phyloP scores from a whole-genome alignment of 2,113 vertebrate genomes.

The Istiophorus platypterus region DNA sequence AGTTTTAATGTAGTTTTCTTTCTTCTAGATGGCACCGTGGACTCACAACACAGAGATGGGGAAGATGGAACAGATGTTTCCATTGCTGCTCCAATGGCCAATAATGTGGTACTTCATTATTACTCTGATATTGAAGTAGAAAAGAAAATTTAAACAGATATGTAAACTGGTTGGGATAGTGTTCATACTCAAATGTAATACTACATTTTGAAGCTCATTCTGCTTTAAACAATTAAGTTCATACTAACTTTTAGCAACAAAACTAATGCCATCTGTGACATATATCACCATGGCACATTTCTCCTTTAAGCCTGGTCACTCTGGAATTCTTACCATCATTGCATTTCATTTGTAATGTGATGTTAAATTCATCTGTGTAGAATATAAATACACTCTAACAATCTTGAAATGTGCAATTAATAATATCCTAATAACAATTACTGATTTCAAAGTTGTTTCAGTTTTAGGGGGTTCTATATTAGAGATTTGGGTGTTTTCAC shows the following conservation, averaged over 20 bases:
- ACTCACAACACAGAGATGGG: constrained; percentile 86
- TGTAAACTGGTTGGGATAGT: neutral
- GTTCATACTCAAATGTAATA: neutral
- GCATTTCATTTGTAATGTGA: neutral
- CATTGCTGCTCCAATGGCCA: constrained; percentile 77
- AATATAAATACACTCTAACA: neutral
- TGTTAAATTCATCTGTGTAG: neutral
- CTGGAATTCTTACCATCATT: neutral
- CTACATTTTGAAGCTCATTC: neutral
- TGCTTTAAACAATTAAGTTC: neutral
- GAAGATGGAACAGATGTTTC: constrained; percentile 83
- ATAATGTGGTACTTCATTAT: constrained; percentile 89
- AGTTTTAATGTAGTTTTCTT: constrained; percentile 50
- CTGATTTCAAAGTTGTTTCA: neutral
- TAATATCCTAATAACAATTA: neutral
- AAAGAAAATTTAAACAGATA: too few relatives aligned
- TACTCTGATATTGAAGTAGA: constrained; percentile 24
- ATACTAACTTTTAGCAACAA: neutral
- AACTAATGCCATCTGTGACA: neutral
- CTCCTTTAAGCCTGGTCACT: neutral
- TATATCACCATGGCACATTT: neutral
- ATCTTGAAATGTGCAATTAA: neutral
- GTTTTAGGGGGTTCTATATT: neutral
- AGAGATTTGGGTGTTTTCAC: too few relatives aligned
- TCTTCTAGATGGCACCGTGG: constrained; percentile 88